These are phyloP conservation scores for Calephelis virginiensis DNA, from an alignment of 1,140 invertebrate genomes.

Conservation along the genomic window DNA sequence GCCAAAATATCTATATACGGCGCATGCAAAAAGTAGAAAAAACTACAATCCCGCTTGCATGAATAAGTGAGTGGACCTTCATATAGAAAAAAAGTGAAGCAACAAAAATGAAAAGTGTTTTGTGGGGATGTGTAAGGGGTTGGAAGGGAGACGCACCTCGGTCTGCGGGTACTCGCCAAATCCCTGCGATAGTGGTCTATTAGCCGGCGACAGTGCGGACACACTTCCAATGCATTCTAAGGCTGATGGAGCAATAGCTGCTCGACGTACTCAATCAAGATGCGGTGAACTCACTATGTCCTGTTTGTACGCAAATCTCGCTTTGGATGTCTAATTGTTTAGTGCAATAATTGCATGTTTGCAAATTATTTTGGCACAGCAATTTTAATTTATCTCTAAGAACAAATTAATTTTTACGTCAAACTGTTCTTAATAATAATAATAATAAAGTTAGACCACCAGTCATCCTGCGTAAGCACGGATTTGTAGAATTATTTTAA, in stretches of 20 bases:
- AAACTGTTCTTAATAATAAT: too few species aligned
- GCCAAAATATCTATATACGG: constrained; percentile 76
- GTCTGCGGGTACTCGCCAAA: constrained; percentile 30
- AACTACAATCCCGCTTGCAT: constrained; percentile 75
- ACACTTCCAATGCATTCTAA: constrained; percentile 30
- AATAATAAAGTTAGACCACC: too few species aligned
- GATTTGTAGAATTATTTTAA: too few species aligned
- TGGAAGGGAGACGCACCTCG: constrained; percentile 42
- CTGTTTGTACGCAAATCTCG: not conserved
- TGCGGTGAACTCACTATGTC: not conserved
- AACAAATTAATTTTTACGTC: too few species aligned
- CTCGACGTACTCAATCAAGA: constrained; percentile 5
- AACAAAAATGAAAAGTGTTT: constrained; percentile 63
- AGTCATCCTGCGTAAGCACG: too few species aligned
- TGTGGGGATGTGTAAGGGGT: constrained; percentile 50
- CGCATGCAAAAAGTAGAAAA: constrained; percentile 69
- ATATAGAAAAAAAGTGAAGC: constrained; percentile 70
- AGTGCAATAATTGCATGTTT: too few species aligned
- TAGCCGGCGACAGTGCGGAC: constrained; percentile 34
- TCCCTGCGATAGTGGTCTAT: constrained; percentile 38
- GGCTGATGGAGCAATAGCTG: constrained; percentile 19
- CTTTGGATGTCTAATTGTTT: not conserved
- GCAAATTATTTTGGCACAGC: too few species aligned
- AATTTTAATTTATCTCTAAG: too few species aligned
- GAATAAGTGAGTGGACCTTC: constrained; percentile 76